Percentiles rank a stretch among this genome's conserved stretches.
These are phyloP conservation scores for Ooceraea biroi DNA, from an alignment of 1,140 invertebrate species.

Conservation along the genomic window DNA sequence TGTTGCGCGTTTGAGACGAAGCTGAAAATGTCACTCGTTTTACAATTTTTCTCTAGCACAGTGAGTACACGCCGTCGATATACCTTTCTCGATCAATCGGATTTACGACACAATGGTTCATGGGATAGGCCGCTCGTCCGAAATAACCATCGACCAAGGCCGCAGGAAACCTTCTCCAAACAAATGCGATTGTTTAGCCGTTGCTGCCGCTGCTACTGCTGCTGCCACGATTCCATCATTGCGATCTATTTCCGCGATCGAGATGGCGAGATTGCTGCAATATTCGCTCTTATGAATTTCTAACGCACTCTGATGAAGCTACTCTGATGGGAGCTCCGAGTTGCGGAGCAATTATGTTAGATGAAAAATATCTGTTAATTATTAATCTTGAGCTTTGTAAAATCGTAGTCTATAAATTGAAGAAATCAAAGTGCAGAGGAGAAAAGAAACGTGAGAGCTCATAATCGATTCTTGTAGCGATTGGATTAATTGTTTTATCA, in stretches of 20 bases:
- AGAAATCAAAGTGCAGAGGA: neutral
- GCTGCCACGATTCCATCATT: conserved; percentile 23
- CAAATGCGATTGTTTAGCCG: conserved; percentile 76
- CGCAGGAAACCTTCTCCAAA: conserved; percentile 80
- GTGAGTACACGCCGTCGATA: conserved; percentile 28
- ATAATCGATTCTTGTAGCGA: too few species aligned
- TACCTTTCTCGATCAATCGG: conserved; percentile 56
- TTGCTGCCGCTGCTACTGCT: neutral
- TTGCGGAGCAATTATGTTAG: neutral
- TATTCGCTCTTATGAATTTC: neutral
- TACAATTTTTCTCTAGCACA: conserved; percentile 17
- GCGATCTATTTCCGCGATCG: conserved; percentile 73
- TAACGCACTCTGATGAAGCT: neutral
- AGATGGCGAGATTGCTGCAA: conserved; percentile 17
- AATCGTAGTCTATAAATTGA: neutral
- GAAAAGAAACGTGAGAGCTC: neutral
- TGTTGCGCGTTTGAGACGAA: too few species aligned
- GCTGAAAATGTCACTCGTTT: conserved; percentile 35
- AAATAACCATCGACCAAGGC: conserved; percentile 81
- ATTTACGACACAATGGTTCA: conserved; percentile 57
- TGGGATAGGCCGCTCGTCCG: conserved; percentile 65
- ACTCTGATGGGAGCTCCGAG: neutral
- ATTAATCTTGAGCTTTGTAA: neutral
- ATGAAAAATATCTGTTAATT: neutral
- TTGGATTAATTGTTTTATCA: neutral